These are phyloP conservation scores for Carassius carassius DNA, from an alignment of 2,113 vertebrate genomes.

Conservation along the genomic window DNA sequence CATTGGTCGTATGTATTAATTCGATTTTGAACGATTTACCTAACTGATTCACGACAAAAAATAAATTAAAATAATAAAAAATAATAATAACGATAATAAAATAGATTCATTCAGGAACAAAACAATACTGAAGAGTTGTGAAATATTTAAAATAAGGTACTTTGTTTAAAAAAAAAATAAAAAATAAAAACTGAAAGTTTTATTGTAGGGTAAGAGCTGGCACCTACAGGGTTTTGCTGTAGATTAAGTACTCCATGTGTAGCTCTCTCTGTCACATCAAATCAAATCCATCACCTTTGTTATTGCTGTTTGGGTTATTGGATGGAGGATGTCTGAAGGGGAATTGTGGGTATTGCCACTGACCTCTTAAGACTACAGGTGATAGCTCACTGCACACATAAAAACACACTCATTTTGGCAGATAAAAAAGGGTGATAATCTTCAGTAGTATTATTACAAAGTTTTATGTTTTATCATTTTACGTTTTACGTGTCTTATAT, in stretches of 20 bases:
- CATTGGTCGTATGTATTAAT: too few species aligned
- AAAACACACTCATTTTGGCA: background rate
- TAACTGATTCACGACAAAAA: too few species aligned
- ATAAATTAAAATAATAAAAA: too few species aligned
- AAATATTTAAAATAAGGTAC: too few species aligned
- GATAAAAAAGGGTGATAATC: background rate
- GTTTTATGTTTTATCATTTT: background rate
- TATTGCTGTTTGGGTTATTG: slow-evolving; percentile 19
- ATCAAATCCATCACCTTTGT: background rate
- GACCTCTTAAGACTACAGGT: background rate
- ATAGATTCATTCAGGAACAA: too few species aligned
- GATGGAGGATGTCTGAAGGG: slow-evolving; percentile 5
- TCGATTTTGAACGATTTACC: too few species aligned
- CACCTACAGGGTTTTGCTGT: too few species aligned
- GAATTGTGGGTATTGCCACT: background rate
- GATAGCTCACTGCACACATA: background rate
- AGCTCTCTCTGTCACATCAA: slow-evolving; percentile 10
- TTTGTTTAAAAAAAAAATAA: too few species aligned
- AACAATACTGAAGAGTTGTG: too few species aligned
- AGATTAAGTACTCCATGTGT: background rate
- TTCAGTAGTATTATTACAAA: background rate
- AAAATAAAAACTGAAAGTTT: too few species aligned
- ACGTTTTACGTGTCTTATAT: background rate
- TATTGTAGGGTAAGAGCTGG: too few species aligned
- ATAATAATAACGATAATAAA: too few species aligned